These are phyloP conservation scores for Eledona agricola DNA, from an alignment of 2,888 invertebrate genomes.

Conservation along the genomic window DNA sequence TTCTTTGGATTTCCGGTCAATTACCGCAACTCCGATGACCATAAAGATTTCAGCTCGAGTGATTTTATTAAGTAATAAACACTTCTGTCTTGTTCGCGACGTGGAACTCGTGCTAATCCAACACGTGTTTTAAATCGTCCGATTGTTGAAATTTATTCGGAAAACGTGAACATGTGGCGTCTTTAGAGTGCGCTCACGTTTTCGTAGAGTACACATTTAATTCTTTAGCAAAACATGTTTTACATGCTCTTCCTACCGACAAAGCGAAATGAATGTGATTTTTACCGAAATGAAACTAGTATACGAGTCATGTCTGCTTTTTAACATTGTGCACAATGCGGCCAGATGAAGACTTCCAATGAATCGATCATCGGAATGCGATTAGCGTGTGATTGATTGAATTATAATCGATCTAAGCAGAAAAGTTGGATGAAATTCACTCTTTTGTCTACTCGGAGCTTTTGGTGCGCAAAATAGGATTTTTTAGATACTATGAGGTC, in stretches of 20 bases:
- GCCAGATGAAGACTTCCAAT: no score
- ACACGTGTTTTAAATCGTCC: conserved; percentile 33
- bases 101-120: conserved; percentile 30
- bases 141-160: conserved; percentile 30
- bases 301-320: conserved; percentile 8
- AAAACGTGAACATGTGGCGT: conserved; percentile 27
- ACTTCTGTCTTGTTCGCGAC: conserved; percentile 24
- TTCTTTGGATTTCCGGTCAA: conserved; percentile 44
- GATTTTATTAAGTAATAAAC: conserved; percentile 34
- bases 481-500: no score
- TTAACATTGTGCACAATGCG: no score
- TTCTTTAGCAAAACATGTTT: conserved; percentile 41
- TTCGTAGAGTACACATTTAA: conserved; percentile 40
- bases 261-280: conserved; percentile 38
- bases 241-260: conserved; percentile 39
- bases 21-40: conserved; percentile 33
- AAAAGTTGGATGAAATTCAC: no score
- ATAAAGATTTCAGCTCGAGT: conserved; percentile 34
- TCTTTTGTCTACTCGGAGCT: no score
- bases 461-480: no score
- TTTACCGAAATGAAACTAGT: conserved; percentile 1
- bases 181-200: conserved; percentile 42
- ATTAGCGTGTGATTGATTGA: no score
- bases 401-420: no score
- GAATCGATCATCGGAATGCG: no score